A percentile compares a stretch with the other conserved stretches of the same genome.
Evolutionary conservation across 2,888 invertebrate species (phyloP).

Genomic region (Thera britannica): DNA sequence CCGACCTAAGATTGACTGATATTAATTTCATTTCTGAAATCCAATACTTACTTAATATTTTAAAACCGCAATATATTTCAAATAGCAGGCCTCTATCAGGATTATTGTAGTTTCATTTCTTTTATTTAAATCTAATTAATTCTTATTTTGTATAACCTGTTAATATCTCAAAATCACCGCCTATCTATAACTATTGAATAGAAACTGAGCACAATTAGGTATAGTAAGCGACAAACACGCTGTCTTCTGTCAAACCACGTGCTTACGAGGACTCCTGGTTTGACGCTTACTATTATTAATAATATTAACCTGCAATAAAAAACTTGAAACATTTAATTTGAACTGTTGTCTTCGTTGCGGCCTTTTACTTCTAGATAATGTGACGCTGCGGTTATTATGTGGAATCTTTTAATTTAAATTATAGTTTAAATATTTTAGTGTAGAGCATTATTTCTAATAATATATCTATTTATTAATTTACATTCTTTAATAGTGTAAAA

Average conservation of each 20-base stretch:
- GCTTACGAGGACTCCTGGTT: too few relatives aligned
- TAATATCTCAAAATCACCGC: slow-evolving; percentile 6
- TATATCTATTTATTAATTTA: slow-evolving; percentile 45
- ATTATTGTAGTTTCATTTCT: background rate
- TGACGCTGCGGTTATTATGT: slow-evolving; percentile 5
- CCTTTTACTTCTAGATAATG: background rate
- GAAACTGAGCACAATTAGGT: too few relatives aligned
- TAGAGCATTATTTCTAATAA: slow-evolving; percentile 34
- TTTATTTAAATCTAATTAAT: background rate
- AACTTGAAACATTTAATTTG: background rate
- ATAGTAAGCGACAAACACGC: too few relatives aligned
- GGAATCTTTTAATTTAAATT: slow-evolving; percentile 14
- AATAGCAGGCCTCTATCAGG: background rate
- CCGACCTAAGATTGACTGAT: background rate
- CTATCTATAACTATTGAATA: background rate
- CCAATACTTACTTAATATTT: background rate
- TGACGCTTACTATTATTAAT: too few relatives aligned
- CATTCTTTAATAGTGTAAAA: slow-evolving; percentile 55
- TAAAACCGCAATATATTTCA: background rate
- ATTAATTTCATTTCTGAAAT: background rate
- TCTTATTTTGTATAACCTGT: background rate
- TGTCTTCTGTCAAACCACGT: too few relatives aligned
- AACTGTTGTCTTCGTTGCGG: background rate
- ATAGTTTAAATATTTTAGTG: slow-evolving; percentile 26
- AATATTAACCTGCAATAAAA: background rate